A percentile compares a stretch with the other conserved stretches of the same genome.
These are phyloP conservation scores for Beris chalybata DNA, from an alignment of 2,888 invertebrate species.

Conservation along the genomic window DNA sequence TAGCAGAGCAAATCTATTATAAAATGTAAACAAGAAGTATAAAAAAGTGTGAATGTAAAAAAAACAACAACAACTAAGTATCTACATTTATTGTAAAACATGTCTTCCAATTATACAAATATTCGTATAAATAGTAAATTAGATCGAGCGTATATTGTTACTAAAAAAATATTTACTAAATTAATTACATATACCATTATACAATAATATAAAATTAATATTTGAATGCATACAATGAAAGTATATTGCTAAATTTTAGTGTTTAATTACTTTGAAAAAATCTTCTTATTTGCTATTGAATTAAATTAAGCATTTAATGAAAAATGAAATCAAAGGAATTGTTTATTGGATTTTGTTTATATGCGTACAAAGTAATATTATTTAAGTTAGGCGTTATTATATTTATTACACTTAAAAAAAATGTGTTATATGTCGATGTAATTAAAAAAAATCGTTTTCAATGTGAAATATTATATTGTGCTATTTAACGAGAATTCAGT, in stretches of 20 bases:
- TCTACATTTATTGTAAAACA: conserved; percentile 9
- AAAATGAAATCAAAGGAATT: not conserved
- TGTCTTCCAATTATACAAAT: conserved; percentile 27
- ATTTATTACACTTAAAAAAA: conserved; percentile 14
- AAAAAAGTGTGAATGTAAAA: conserved; percentile 13
- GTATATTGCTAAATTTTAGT: conserved; percentile 12
- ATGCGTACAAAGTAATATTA: not conserved
- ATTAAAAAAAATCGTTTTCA: conserved; percentile 18
- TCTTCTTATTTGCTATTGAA: not conserved
- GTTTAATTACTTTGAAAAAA: conserved; percentile 3
- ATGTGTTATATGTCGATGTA: conserved; percentile 28
- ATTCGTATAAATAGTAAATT: conserved; percentile 1
- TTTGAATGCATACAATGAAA: not conserved
- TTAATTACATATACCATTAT: conserved; percentile 10
- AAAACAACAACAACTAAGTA: not conserved
- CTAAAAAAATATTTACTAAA: conserved; percentile 18
- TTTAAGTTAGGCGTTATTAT: conserved; percentile 3
- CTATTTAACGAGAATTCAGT: conserved; percentile 2
- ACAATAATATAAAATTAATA: conserved; percentile 11
- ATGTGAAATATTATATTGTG: conserved; percentile 23
- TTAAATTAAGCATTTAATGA: conserved; percentile 2
- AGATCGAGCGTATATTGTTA: conserved; percentile 17
- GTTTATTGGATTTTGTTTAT: not conserved
- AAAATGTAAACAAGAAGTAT: not conserved
- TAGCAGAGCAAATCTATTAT: not conserved